A percentile compares a stretch with the other conserved stretches of the same genome.
Conservation (phyloP, 1,140 invertebrate genomes). For the Tribolium madens region DNA sequence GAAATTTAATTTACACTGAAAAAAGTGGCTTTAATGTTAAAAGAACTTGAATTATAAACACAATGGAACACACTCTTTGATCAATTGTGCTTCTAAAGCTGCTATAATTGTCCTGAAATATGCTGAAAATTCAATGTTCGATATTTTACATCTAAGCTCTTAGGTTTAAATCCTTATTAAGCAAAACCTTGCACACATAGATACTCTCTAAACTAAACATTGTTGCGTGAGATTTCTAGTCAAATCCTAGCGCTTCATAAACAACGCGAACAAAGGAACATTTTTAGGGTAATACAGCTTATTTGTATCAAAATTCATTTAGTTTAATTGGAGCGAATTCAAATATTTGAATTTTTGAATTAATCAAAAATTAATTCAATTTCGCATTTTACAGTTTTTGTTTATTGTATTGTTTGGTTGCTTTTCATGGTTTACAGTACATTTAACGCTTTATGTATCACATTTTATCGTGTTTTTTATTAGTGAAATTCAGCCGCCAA, state of each 20-base stretch:
- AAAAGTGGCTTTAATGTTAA: too few relatives aligned
- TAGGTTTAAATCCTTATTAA: not conserved
- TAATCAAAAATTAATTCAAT: too few relatives aligned
- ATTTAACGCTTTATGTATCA: not conserved
- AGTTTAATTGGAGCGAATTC: not conserved
- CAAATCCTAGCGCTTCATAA: not conserved
- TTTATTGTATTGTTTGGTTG: not conserved
- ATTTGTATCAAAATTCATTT: not conserved
- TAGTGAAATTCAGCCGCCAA: not conserved
- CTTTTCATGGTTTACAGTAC: not conserved
- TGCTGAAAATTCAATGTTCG: not conserved
- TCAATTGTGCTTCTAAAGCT: not conserved
- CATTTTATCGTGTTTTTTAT: not conserved
- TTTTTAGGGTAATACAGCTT: not conserved
- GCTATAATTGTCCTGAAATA: too few relatives aligned
- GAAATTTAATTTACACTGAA: too few relatives aligned
- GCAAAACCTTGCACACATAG: not conserved
- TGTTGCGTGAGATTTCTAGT: not conserved
- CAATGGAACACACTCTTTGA: too few relatives aligned
- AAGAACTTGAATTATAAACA: too few relatives aligned
- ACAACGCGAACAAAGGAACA: not conserved
- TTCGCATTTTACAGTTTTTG: too few relatives aligned
- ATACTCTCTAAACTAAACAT: not conserved
- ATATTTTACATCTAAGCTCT: not conserved
- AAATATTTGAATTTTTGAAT: not conserved